Conservation (phyloP, 2,888 invertebrate species). For the Pterostichus madidus region DNA sequence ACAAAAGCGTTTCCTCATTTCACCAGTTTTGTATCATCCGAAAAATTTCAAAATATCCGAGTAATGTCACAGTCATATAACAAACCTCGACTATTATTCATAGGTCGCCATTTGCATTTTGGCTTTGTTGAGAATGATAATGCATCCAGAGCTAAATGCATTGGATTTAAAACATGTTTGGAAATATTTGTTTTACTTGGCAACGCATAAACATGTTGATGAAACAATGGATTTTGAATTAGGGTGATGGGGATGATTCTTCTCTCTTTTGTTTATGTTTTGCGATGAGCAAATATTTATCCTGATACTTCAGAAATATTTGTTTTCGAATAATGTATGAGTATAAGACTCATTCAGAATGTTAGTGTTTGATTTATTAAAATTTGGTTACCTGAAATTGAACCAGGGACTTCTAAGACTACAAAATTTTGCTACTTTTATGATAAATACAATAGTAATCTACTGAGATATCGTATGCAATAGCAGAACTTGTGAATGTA, state of each 20-base stretch:
- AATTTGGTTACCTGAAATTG: too few species aligned
- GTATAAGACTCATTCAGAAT: too few species aligned
- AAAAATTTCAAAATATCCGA: constrained; percentile 6
- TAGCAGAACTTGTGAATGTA: too few species aligned
- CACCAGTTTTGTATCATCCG: neutral
- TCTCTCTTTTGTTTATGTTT: neutral
- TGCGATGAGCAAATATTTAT: constrained; percentile 4
- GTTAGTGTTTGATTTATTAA: too few species aligned
- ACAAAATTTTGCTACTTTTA: too few species aligned
- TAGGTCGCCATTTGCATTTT: constrained; percentile 40
- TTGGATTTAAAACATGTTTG: constrained; percentile 44
- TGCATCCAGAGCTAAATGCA: constrained; percentile 35
- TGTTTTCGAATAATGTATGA: neutral
- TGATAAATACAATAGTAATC: too few species aligned
- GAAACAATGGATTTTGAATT: constrained; percentile 27
- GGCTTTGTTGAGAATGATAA: constrained; percentile 35
- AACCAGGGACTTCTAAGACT: too few species aligned
- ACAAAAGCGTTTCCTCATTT: neutral
- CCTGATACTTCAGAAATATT: neutral
- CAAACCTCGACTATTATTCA: constrained; percentile 21
- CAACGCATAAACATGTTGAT: constrained; percentile 25
- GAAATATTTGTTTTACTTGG: constrained; percentile 47
- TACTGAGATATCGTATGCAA: too few species aligned
- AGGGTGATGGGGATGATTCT: neutral
- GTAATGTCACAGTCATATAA: neutral